Evolutionary conservation across 1,140 invertebrate genomes (phyloP).

Genomic region (Macrobrachium rosenbergii): DNA sequence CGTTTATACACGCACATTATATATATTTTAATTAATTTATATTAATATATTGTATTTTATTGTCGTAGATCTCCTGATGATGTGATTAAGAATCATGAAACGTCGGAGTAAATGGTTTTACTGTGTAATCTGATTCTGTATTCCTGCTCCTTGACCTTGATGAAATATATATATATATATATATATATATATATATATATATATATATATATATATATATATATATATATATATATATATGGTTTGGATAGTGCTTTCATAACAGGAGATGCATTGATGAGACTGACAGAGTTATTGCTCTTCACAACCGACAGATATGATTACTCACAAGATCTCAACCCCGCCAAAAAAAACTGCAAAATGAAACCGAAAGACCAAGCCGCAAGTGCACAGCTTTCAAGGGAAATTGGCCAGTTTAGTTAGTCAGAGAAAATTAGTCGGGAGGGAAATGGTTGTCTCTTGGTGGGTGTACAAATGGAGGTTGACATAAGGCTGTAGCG

Average conservation of each 20-base stretch:
- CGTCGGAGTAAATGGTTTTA: no score
- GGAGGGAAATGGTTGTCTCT: no score
- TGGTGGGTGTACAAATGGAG: background rate
- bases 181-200: background rate
- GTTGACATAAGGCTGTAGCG: background rate
- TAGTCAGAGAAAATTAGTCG: no score
- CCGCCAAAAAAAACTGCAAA: no score
- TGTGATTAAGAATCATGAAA: no score
- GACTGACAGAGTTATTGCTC: background rate
- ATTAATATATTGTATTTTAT: slow-evolving; percentile 2
- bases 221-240: background rate
- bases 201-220: slow-evolving; percentile 14
- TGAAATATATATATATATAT: background rate
- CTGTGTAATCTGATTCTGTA: no score
- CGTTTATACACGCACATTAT: background rate
- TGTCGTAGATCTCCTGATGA: no score
- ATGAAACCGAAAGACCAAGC: no score
- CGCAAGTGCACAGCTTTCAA: no score
- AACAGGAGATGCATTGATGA: background rate
- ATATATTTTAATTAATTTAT: background rate
- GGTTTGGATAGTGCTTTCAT: background rate
- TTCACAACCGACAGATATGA: background rate
- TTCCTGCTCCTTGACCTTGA: no score
- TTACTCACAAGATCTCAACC: no score
- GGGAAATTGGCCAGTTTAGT: no score